Evolutionary conservation across 2,113 vertebrate species (phyloP).

Genomic region (Neomonachus schauinslandi): DNA sequence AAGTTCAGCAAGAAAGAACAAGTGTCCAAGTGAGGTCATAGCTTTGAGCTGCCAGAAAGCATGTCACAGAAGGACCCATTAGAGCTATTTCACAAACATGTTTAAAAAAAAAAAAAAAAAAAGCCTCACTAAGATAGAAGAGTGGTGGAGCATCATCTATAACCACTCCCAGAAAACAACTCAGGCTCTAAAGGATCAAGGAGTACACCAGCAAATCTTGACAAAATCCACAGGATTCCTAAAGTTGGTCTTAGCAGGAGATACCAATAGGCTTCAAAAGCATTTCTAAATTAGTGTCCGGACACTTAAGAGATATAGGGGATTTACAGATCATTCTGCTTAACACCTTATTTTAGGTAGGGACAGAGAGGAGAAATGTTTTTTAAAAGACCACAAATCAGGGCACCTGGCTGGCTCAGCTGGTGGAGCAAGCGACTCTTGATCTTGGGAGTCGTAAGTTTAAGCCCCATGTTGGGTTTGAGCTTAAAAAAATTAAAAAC

Average conservation of each 20-base stretch:
- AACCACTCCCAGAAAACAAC: not conserved
- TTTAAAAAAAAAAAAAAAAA: too few relatives aligned
- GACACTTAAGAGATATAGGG: not conserved
- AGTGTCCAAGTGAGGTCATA: not conserved
- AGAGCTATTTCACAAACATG: not conserved
- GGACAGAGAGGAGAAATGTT: not conserved
- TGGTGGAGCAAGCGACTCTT: not conserved
- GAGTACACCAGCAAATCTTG: not conserved
- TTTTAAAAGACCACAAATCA: not conserved
- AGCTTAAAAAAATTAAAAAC: not conserved
- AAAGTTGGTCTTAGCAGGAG: not conserved
- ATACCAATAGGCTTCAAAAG: not conserved
- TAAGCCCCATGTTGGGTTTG: not conserved
- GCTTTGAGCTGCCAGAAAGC: not conserved
- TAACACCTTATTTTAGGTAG: not conserved
- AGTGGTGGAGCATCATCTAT: not conserved
- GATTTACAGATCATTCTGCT: not conserved
- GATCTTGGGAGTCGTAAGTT: not conserved
- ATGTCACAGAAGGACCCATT: not conserved
- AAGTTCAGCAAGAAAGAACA: not conserved
- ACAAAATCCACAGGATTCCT: not conserved
- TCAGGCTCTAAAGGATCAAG: not conserved
- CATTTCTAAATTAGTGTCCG: not conserved
- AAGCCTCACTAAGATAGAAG: not conserved
- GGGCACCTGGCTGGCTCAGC: not conserved